These are phyloP conservation scores for Zaprionus bogoriensis DNA, from an alignment of 2,888 invertebrate species.

Conservation along the genomic window DNA sequence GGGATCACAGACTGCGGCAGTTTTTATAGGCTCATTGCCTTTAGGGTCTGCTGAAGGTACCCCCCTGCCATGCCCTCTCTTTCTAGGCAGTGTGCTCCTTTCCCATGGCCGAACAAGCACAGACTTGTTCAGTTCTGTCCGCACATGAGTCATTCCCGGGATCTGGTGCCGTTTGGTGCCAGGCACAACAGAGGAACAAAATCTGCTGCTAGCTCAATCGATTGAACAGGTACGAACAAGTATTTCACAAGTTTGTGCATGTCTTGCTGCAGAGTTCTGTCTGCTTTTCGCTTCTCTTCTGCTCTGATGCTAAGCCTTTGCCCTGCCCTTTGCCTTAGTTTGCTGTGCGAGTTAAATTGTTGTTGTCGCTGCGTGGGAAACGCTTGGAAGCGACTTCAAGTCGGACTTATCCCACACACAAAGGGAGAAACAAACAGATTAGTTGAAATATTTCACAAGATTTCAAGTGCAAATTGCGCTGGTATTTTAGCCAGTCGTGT, in stretches of 20 bases:
- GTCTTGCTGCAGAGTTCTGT: conserved; percentile 30
- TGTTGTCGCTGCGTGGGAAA: conserved; percentile 45
- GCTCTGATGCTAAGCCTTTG: conserved; percentile 7
- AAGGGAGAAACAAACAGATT: conserved; percentile 16
- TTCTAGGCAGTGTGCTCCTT: conserved; percentile 47
- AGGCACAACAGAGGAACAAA: conserved; percentile 21
- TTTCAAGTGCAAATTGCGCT: conserved; percentile 50
- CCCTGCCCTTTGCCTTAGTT: conserved; percentile 23
- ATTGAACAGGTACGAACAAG: conserved; percentile 36
- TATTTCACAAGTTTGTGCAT: conserved; percentile 66
- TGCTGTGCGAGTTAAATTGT: conserved; percentile 31
- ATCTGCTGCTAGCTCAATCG: conserved; percentile 21
- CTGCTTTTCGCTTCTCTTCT: background rate
- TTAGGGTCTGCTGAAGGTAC: conserved; percentile 14
- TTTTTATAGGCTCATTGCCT: conserved; percentile 38
- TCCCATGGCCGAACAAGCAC: conserved; percentile 59
- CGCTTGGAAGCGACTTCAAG: background rate
- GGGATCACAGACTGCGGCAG: background rate
- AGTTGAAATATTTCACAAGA: conserved; percentile 63
- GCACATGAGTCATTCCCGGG: conserved; percentile 32
- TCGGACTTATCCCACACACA: conserved; percentile 32
- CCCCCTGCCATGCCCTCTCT: background rate
- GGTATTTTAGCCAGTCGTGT: conserved; percentile 34
- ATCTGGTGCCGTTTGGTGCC: conserved; percentile 36
- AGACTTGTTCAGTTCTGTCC: conserved; percentile 54